phyloP scores from a whole-genome alignment of 2,888 invertebrate species.

The Serripes groenlandicus region DNA sequence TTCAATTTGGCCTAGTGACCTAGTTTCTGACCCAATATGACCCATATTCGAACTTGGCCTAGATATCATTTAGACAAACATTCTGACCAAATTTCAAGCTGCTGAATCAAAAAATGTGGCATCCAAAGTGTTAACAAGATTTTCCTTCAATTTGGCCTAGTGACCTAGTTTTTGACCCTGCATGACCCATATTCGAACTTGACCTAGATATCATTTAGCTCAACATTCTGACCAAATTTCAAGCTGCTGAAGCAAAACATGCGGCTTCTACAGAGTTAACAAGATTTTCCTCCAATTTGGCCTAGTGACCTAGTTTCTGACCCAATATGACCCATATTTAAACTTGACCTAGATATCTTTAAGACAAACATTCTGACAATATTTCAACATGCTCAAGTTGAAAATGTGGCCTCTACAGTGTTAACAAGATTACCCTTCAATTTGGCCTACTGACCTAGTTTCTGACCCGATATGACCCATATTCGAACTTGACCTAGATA shows the following conservation, averaged over 20 bases:
- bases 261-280: background rate
- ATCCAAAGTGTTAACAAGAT: background rate
- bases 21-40: background rate
- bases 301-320: constrained; percentile 5
- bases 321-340: background rate
- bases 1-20: background rate
- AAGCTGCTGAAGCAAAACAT: background rate
- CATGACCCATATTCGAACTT: background rate
- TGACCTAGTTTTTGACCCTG: background rate
- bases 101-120: background rate
- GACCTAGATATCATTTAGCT: background rate
- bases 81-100: background rate
- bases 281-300: background rate
- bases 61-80: background rate
- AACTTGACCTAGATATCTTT: background rate
- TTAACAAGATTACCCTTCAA: background rate
- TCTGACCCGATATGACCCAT: background rate
- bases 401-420: constrained; percentile 3
- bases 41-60: background rate
- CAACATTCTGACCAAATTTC: background rate
- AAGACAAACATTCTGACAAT: background rate
- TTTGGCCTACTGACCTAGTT: background rate
- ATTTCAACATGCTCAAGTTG: background rate
- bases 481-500: background rate
- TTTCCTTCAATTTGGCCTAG: background rate